Evolutionary conservation across 2,888 invertebrate species (phyloP), one percentile per base, ranked within the genome.

Genomic region (Cataglyphis cursor): DNA sequence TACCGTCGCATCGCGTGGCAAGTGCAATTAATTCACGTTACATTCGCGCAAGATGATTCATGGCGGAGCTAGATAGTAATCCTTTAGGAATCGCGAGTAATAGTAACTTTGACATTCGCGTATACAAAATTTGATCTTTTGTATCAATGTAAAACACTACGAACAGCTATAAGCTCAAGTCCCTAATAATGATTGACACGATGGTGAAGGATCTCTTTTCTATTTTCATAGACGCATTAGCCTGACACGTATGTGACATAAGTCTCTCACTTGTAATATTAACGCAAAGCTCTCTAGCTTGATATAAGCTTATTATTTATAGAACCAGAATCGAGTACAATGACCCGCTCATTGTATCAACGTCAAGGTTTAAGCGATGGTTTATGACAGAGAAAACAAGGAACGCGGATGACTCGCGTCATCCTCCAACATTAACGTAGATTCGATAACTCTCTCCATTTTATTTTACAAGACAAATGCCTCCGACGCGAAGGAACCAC

Each of bases 371-470:
- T 35, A 70, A 80, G 72, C 59, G 59, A 68, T 38, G 65, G 48
- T 61, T 28, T 61, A 48, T 66, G 41, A 54, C 21, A 44, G 73
- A 61, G 78, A 44, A 66, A 74, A 85, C 74, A 41, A 70, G 72
- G 59, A 31, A 35, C 61, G 18, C 51, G 68, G 72, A n/a, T 65
- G 76, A 78, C 38, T 76, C 35, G 78, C 59, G 72, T 59, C 78
- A 70, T 41, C 54, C 41, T 21, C n/a, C 68, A 15, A 64, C 54
- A 66, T 72, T 62, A 65, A 48, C 75, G 81, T 78, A 70, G 73
- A 75, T 83, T 86, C 88, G 85, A 85, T 85, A 88, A 85, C 35
- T 59, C 57, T n/a, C 38, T 64, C 41, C 85, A 83, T 18, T 24
- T 70, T 80, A 83, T 18, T 24, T 70, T 80, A 86, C 76, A 80